Base-by-base conservation (phyloP, 2,113 vertebrate species). In the Sclerurus mexicanus region DNA sequence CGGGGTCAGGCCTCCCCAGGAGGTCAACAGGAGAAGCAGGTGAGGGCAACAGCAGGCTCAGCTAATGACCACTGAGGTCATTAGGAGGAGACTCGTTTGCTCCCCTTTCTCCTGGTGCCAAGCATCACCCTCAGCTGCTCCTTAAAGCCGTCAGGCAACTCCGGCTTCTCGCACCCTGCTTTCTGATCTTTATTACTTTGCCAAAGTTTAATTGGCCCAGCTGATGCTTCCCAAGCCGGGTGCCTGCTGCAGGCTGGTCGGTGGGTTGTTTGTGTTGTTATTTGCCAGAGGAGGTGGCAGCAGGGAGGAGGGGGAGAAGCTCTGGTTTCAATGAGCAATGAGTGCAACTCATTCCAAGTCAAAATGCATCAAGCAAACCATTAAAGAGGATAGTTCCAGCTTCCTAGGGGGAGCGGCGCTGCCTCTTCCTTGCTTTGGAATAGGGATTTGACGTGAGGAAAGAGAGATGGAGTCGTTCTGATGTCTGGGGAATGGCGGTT, bases 201-300 rank as follows among this genome's bases (percentile, higher is more conserved):
- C 82, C 96, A 93, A 75, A 94, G 82, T 94, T 93, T 93, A 94
- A 96, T 90, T 95, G 90, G 95, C 60, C 83, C 93, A 96, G 96
- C 87, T 96, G 96, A 95, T 92, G 88, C 72, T 42, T 50, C 83
- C 80, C 52, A 24, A 63, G 90, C 82, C 49, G 69, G 58, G 66
- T 53, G n/a, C 11, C 69, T 87, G 93, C 91, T 82, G 71, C 63
- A 77, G 89, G 44, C 71, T 89, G 62, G 58, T 35, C 59, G 16
- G 22, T 31, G 59, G 50, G 52, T 58, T 83, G 47, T n/a, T 91
- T 76, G 82, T 69, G 73, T 20, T 85, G 7, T 40, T 49, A 10
- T 68, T 87, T 55, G 85, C 46, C 74, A 69, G 67, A 80, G 71
- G 87, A 93, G 40, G 40, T 40, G 62, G 76, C 59, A 71, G 63